Conservation (phyloP, 2,888 invertebrate genomes). For the Brachyptera putata region DNA sequence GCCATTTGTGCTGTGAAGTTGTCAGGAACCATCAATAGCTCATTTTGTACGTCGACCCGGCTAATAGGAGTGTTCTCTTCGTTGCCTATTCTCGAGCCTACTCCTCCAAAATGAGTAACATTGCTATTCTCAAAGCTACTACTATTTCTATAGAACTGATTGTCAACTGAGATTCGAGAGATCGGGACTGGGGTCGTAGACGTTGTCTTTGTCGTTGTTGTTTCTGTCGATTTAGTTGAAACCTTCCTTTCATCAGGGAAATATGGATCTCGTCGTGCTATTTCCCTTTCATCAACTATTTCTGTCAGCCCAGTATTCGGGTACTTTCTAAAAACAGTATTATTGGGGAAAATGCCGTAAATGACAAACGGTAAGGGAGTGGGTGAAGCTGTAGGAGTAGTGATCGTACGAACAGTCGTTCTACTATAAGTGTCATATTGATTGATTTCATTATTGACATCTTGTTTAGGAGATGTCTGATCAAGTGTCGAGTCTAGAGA, state of each 20-base stretch:
- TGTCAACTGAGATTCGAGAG: no score
- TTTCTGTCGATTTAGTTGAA: neutral
- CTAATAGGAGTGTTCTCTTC: no score
- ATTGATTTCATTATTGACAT: neutral
- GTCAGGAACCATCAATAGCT: no score
- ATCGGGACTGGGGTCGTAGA: no score
- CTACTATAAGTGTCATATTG: neutral
- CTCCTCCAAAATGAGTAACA: no score
- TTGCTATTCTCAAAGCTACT: no score
- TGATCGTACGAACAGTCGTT: neutral
- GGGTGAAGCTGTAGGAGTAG: slow-evolving; percentile 9
- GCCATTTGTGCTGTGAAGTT: slow-evolving; percentile 7
- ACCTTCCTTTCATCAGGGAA: slow-evolving; percentile 19
- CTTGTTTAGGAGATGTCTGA: no score
- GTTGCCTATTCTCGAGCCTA: no score
- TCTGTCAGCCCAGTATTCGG: slow-evolving; percentile 50
- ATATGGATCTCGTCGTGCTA: slow-evolving; percentile 28
- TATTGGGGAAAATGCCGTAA: slow-evolving; percentile 72
- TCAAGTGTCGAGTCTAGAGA: no score
- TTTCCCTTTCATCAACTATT: slow-evolving; percentile 31
- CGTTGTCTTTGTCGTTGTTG: no score
- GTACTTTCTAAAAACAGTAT: slow-evolving; percentile 72
- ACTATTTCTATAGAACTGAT: no score
- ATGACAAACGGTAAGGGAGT: slow-evolving; percentile 57
- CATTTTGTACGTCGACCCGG: no score